Percentiles rank a stretch among this genome's conserved stretches.
Evolutionary conservation across 2,888 invertebrate genomes (phyloP).

Genomic region (Plebejus anna): DNA sequence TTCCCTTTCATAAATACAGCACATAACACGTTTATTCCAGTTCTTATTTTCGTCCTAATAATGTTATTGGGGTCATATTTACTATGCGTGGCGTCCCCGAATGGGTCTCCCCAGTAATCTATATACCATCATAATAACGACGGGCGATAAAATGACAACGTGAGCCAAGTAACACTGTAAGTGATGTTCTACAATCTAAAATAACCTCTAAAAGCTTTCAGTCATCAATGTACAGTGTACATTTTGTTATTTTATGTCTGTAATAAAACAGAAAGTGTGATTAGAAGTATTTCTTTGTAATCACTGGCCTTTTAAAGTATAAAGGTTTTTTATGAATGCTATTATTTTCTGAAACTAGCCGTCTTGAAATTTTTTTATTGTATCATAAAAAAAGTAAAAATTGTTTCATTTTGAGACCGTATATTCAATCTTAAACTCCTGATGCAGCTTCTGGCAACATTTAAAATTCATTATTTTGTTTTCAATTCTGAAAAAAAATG

Average conservation of each 20-base stretch:
- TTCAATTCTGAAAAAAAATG: not conserved
- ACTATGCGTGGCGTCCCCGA: conserved; percentile 2
- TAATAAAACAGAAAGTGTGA: conserved; percentile 21
- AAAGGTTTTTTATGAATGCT: not conserved
- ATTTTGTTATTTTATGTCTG: not conserved
- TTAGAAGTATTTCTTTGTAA: not conserved
- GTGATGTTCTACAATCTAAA: conserved; percentile 24
- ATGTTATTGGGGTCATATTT: conserved; percentile 17
- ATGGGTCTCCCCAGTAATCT: conserved; percentile 14
- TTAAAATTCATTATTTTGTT: not conserved
- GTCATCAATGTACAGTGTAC: conserved; percentile 19
- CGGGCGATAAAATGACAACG: conserved; percentile 25
- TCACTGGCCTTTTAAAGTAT: not conserved
- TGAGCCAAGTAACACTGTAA: conserved; percentile 22
- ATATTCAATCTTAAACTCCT: not conserved
- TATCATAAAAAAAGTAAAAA: too few species aligned
- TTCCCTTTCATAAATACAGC: not conserved
- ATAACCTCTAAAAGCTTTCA: conserved; percentile 20
- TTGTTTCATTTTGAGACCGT: too few species aligned
- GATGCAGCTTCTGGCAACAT: not conserved
- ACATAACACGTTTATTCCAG: conserved; percentile 8
- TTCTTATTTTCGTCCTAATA: conserved; percentile 9
- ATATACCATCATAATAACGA: conserved; percentile 23
- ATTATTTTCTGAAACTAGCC: not conserved
- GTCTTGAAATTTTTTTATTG: not conserved